Evolutionary conservation across 2,113 vertebrate genomes (phyloP), one percentile per base, ranked within the genome.

Genomic region (Gobiocypris rarus): DNA sequence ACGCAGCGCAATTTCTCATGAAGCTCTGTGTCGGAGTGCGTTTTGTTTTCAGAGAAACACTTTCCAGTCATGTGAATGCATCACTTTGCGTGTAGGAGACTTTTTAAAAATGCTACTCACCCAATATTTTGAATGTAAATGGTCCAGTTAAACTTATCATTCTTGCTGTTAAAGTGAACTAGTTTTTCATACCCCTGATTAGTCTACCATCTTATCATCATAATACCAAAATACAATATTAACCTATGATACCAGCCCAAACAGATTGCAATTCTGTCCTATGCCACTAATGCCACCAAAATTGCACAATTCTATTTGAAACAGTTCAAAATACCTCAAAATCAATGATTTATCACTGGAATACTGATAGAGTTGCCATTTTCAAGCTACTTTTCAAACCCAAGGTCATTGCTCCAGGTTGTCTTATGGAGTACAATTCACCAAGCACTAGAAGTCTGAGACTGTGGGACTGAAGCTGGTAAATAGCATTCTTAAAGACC

Each of bases 401-500:
- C 41, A 80, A 80, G 78, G 59, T 67, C 26, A 2, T 80, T 31
- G 59, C 59, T 80, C 59, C 54, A 4, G 14, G 77, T 65, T 79
- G 41, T 59, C 43, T 63, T 31, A 63, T 28, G 77, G 4, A 31
- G 59, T 45, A 19, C 26, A 80, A 50, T 48, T 34, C n/a, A 50
- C 52, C 50, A 22, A 48, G 69, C 83, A 50, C 4, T 34, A 67
- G 31, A 86, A 86, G 84, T 43, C 78, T 48, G 80, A 71, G 54
- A 79, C 73, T 75, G 73, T 75, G 75, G 81, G 67, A 24, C 52
- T 24, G n/a, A 45, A 69, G 8, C 61, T 70, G 88, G 84, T 85
- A 89, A 89, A 89, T 87, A 85, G 86, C 85, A 75, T 85, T 59
- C 81, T 91, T 76, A 83, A 75, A 79, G 78, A 89, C 86, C 81